A percentile compares a stretch with the other conserved stretches of the same genome.
Evolutionary conservation across 2,797 vertebrate species (phyloP).

Genomic region (Chaunax sp.): DNA sequence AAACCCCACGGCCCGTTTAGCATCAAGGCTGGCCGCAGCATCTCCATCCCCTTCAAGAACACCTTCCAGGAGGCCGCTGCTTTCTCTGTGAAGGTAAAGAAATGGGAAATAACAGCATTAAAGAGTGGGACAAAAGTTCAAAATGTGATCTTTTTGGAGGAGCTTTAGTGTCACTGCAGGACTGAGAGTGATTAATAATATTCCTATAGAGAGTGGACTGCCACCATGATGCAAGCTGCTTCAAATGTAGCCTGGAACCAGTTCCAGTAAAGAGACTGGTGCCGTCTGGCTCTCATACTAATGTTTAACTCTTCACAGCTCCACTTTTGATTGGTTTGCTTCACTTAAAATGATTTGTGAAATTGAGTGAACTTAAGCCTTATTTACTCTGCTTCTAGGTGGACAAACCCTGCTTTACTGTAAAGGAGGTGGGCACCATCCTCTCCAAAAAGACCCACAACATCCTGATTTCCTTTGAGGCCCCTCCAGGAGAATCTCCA

Average conservation of each 20-base stretch:
- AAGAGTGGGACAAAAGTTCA: too few relatives aligned
- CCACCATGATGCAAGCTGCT: too few relatives aligned
- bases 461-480: conserved; percentile 82
- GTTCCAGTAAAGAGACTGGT: not conserved
- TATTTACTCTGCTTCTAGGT: conserved; percentile 57
- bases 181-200: not conserved
- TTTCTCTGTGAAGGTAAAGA: conserved; percentile 78
- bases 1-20: conserved; percentile 88
- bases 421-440: conserved; percentile 78
- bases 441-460: conserved; percentile 81
- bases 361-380: not conserved
- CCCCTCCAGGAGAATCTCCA: conserved; percentile 41
- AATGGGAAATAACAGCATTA: not conserved
- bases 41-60: conserved; percentile 90
- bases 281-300: not conserved
- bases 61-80: conserved; percentile 81
- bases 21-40: conserved; percentile 76
- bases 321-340: not conserved
- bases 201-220: not conserved
- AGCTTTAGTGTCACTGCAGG: not conserved
- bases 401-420: conserved; percentile 84
- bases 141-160: too few relatives aligned
- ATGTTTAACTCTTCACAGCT: not conserved
- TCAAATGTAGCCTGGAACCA: too few relatives aligned
- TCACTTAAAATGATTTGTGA: too few relatives aligned